phyloP scores from a whole-genome alignment of 2,888 invertebrate species.

The Apamea epomidion region DNA sequence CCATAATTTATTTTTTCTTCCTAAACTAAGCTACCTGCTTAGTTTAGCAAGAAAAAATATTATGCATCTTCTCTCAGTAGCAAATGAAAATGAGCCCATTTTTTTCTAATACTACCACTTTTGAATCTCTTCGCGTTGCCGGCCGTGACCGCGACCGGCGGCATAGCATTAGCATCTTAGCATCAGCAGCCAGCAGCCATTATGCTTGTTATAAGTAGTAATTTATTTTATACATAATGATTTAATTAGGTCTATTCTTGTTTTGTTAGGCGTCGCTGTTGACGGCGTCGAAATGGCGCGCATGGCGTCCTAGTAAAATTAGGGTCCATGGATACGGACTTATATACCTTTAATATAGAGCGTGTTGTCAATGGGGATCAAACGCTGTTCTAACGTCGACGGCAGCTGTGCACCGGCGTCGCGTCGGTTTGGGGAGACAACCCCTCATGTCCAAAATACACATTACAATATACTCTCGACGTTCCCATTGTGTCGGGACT shows the following conservation, averaged over 20 bases:
- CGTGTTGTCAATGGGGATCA: conserved; percentile 59
- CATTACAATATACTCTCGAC: conserved; percentile 73
- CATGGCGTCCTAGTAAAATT: neutral
- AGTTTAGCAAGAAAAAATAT: too few relatives aligned
- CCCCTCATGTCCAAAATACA: conserved; percentile 77
- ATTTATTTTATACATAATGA: neutral
- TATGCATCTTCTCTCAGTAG: neutral
- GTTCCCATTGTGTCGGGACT: conserved; percentile 72
- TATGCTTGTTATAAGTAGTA: neutral
- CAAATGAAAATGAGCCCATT: neutral
- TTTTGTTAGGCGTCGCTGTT: neutral
- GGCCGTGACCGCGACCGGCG: conserved; percentile 27
- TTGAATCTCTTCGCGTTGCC: neutral
- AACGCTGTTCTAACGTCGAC: conserved; percentile 73
- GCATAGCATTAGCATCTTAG: neutral
- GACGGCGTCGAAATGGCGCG: neutral
- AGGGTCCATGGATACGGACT: neutral
- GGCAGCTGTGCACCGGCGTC: conserved; percentile 73
- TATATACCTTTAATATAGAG: conserved; percentile 6
- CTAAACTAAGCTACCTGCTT: neutral
- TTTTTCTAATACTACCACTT: neutral
- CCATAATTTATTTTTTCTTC: neutral
- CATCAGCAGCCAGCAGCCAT: neutral
- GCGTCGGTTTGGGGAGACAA: conserved; percentile 70
- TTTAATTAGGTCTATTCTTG: neutral